These are phyloP conservation scores for Hydrocynus forskahlii DNA, from an alignment of 2,797 vertebrate genomes.

Conservation along the genomic window DNA sequence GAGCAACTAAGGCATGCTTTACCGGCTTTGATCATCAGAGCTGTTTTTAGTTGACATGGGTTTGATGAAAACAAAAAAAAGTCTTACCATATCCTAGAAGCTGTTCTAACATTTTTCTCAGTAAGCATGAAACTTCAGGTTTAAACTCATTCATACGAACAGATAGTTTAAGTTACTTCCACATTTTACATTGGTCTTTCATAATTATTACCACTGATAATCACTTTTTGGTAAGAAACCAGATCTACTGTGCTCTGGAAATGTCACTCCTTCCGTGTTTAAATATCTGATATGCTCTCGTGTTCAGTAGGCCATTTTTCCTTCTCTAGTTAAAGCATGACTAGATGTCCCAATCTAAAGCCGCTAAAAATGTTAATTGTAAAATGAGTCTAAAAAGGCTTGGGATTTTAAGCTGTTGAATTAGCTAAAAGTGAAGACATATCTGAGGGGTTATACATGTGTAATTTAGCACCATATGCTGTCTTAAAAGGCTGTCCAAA, in stretches of 20 bases:
- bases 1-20: no score
- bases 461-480: constrained; percentile 19
- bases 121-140: no score
- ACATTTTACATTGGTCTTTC: neutral
- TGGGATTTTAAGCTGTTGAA: constrained; percentile 40
- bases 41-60: no score
- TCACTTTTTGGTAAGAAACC: neutral
- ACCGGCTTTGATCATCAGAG: no score
- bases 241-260: neutral
- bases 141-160: no score
- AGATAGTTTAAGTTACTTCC: no score
- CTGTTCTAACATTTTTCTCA: no score
- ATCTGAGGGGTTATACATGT: constrained; percentile 18
- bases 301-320: neutral
- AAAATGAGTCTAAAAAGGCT: constrained; percentile 37
- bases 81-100: no score
- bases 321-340: neutral
- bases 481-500: constrained; percentile 27
- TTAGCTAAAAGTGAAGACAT: constrained; percentile 34
- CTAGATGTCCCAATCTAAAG: neutral
- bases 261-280: neutral
- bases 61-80: no score
- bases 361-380: neutral
- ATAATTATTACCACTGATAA: neutral
- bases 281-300: neutral